A percentile compares a stretch with the other conserved stretches of the same genome.
Conservation (phyloP, 2,888 invertebrate species). For the Heteromyza rotundicornis region DNA sequence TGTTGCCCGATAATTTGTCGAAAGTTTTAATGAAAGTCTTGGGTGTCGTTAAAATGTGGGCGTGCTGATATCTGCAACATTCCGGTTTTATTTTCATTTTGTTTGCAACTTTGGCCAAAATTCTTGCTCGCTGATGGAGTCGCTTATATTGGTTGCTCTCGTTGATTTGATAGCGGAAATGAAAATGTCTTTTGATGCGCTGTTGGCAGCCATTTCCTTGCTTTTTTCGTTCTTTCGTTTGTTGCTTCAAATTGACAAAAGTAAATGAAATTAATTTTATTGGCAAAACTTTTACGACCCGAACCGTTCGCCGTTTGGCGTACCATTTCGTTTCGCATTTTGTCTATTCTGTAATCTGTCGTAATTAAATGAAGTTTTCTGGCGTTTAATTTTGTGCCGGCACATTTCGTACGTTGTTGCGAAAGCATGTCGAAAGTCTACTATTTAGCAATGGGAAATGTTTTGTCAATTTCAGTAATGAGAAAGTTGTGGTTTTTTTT, state of each 20-base stretch:
- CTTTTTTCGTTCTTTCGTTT: too few species aligned
- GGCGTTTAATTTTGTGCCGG: conserved; percentile 4
- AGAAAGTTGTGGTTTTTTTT: conserved; percentile 4
- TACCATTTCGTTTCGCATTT: neutral
- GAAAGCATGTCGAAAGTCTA: conserved; percentile 13
- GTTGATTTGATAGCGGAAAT: too few species aligned
- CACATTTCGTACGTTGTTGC: neutral
- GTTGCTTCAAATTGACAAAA: conserved; percentile 7
- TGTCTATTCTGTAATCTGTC: neutral
- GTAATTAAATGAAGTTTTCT: conserved; percentile 24
- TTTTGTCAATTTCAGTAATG: conserved; percentile 23
- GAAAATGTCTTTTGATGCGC: neutral
- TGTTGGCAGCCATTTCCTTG: conserved; percentile 18
- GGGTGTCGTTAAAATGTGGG: neutral
- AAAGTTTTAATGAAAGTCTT: conserved; percentile 11
- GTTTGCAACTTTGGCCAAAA: too few species aligned
- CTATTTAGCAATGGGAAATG: conserved; percentile 6
- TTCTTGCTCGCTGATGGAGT: too few species aligned
- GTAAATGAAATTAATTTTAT: conserved; percentile 27
- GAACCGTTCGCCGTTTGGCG: neutral
- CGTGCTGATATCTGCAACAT: neutral
- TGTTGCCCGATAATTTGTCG: conserved; percentile 7
- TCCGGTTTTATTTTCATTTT: too few species aligned
- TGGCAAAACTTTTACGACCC: conserved; percentile 20
- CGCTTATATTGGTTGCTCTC: too few species aligned